Base-by-base conservation (phyloP, 2,888 invertebrate species). In the Troglohyphantes excavatus region DNA sequence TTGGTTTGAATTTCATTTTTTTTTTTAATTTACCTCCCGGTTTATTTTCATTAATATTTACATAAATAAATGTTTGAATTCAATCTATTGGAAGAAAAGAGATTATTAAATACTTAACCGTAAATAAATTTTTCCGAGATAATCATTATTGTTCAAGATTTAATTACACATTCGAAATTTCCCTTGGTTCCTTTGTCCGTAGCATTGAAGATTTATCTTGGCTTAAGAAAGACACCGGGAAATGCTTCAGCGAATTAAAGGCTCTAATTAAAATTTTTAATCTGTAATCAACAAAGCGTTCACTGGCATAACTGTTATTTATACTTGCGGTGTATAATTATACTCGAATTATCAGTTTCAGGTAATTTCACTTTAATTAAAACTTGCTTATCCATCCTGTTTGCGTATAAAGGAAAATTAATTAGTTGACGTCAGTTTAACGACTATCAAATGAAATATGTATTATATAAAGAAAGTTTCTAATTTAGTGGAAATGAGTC, bases 261-360 rank as follows among this genome's bases (percentile, higher is more conserved):
- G 68, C n/a, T 68, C 33, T 68, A 68, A 68, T 68, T 68, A 68
- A 68, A 68, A 68, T 68, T 68, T 68, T 29, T 68, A 68, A 33
- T 68, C 68, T 21, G 33, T 68, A 68, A 68, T 68, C 68, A 68
- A n/a, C 68, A 68, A 68, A 33, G 68, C 33, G 68, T 68, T 33
- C 33, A 33, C 33, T 19, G 27, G 33, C 68, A 68, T 68, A 68
- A 68, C 33, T n/a, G 29, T 33, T 68, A 68, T 68, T 68, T 33
- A 11, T 68, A 68, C n/a, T 68, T 68, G 68, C 19, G 33, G 68
- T 68, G 23, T 23, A 65, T 26, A 23, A 26, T 65, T 65, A 65
- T 65, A 23, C 23, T 65, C 26, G 65, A n/a, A n/a, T 33, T 68
- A 68, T 68, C 19, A 29, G 33, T 68, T 68, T 68, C 27, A 33